Evolutionary conservation across 1,140 invertebrate species (phyloP).

Genomic region (Hycleus phaleratus): DNA sequence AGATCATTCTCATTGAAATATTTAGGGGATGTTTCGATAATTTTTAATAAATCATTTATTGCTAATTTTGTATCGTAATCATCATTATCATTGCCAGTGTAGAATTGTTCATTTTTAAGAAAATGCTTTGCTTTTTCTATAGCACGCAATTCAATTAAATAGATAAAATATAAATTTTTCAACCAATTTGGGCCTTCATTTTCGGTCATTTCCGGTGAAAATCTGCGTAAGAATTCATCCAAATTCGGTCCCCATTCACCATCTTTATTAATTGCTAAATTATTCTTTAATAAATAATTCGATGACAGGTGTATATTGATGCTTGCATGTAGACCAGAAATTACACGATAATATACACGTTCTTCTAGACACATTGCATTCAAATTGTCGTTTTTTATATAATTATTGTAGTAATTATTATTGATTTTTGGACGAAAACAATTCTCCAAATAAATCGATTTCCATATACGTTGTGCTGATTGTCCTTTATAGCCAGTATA

Average conservation of each 20-base stretch:
- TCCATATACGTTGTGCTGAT: conserved; percentile 93
- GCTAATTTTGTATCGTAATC: conserved; percentile 78
- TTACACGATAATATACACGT: conserved; percentile 87
- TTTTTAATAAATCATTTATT: conserved; percentile 72
- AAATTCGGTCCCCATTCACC: conserved; percentile 85
- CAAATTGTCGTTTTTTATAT: conserved; percentile 49
- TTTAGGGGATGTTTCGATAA: conserved; percentile 60
- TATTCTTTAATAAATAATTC: conserved; percentile 71
- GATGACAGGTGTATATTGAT: conserved; percentile 94
- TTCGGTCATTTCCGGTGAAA: conserved; percentile 77
- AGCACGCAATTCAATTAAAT: conserved; percentile 86
- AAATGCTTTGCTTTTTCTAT: conserved; percentile 88
- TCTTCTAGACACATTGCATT: conserved; percentile 87
- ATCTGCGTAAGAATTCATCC: conserved; percentile 76
- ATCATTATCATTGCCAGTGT: conserved; percentile 81
- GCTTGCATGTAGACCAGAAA: conserved; percentile 95
- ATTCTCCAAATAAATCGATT: conserved; percentile 96
- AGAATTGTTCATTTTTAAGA: conserved; percentile 79
- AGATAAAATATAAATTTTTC: conserved; percentile 95
- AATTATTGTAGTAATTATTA: conserved; percentile 37
- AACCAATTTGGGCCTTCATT: conserved; percentile 86
- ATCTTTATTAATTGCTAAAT: conserved; percentile 20
- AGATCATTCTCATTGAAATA: conserved; percentile 94
- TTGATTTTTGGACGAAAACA: conserved; percentile 65
- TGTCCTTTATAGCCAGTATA: conserved; percentile 93